These are phyloP conservation scores for Caerostris extrusa DNA, from an alignment of 1,140 invertebrate species.

Conservation along the genomic window DNA sequence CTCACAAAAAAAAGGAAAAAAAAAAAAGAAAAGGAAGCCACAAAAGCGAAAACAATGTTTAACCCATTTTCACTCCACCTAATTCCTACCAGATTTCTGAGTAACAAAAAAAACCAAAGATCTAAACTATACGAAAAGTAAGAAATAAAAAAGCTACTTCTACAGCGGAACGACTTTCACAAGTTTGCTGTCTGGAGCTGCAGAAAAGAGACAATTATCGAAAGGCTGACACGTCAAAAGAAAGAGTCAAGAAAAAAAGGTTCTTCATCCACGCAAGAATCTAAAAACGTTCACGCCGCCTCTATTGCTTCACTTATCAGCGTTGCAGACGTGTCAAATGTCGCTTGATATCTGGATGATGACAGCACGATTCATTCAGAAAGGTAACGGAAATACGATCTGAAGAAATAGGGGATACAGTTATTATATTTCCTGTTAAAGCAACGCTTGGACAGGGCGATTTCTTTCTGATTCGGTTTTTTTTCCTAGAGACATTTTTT, in stretches of 20 bases:
- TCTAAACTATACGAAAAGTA: neutral
- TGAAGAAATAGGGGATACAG: neutral
- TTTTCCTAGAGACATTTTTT: no score
- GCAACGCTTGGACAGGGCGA: neutral
- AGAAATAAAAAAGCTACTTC: neutral
- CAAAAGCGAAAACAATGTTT: neutral
- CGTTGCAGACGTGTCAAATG: constrained; percentile 28
- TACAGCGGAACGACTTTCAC: neutral
- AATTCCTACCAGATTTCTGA: neutral
- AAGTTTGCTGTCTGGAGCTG: neutral
- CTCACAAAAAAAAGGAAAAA: neutral
- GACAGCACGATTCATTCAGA: constrained; percentile 37
- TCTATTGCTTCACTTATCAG: constrained; percentile 18
- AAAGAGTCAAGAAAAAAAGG: neutral
- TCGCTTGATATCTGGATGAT: neutral
- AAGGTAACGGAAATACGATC: neutral
- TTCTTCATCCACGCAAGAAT: neutral
- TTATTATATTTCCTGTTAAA: neutral
- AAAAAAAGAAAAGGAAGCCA: neutral
- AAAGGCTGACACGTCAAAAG: constrained; percentile 3
- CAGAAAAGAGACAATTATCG: constrained; percentile 39
- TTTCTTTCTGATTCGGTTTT: no score
- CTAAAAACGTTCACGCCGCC: neutral
- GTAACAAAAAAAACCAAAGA: neutral
- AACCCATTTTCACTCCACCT: neutral